phyloP scores from a whole-genome alignment of 53 echinoderm and acorn worm species.

The Holothuria scabra region DNA sequence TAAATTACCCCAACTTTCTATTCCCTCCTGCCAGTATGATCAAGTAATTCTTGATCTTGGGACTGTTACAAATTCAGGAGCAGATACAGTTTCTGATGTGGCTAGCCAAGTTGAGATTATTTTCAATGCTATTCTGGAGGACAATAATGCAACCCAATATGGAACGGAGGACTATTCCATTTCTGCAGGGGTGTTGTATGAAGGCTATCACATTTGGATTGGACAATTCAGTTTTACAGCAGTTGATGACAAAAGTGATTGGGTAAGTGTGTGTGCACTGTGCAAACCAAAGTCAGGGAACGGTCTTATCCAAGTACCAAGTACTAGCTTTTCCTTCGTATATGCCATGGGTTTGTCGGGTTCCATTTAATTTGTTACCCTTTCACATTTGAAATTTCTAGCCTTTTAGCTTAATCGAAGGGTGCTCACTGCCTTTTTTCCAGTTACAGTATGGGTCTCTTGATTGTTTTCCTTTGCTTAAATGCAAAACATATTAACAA shows the following conservation, averaged over 20 bases:
- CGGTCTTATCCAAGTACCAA: too few species aligned
- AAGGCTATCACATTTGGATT: constrained; percentile 67
- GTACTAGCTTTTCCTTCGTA: too few species aligned
- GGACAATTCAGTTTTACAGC: constrained; percentile 67
- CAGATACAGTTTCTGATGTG: constrained; percentile 50
- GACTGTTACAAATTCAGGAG: constrained; percentile 62
- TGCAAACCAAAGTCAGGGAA: too few species aligned
- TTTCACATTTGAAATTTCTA: too few species aligned
- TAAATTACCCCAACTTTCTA: too few species aligned
- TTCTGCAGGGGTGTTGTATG: constrained; percentile 70
- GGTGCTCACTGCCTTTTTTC: too few species aligned
- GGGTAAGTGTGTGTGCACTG: constrained; percentile 54
- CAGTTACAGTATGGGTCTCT: too few species aligned
- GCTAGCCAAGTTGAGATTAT: constrained; percentile 68
- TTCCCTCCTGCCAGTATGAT: constrained; percentile 63
- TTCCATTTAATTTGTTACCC: too few species aligned
- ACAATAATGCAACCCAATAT: constrained; percentile 76
- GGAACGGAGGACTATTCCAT: constrained; percentile 61
- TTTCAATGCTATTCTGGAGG: constrained; percentile 66
- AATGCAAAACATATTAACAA: too few species aligned
- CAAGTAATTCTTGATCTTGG: constrained; percentile 74
- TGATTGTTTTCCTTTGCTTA: too few species aligned
- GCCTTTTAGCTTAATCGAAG: too few species aligned
- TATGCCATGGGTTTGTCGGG: too few species aligned
- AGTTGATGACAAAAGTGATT: constrained; percentile 61